Conservation (phyloP, 2,113 vertebrate genomes). For the Chionodraco myersi region DNA sequence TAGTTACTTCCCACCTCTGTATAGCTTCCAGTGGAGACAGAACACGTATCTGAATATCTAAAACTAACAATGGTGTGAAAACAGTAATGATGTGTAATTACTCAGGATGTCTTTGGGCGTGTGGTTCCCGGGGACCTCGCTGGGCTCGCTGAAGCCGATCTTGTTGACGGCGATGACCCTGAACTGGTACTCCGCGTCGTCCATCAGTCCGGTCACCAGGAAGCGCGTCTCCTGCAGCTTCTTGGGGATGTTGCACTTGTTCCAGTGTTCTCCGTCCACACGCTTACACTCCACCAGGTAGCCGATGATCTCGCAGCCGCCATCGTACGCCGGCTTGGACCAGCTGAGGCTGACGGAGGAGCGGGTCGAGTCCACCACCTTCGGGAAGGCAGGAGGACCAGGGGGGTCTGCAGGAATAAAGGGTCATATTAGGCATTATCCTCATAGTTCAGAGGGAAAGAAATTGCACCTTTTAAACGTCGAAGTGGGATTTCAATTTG, state of each 20-base stretch:
- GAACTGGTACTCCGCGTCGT: conserved; percentile 94
- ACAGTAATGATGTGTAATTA: too few species aligned
- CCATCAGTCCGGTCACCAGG: conserved; percentile 89
- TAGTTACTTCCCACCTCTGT: too few species aligned
- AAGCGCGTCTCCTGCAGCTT: conserved; percentile 92
- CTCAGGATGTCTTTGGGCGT: conserved; percentile 92
- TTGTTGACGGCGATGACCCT: conserved; percentile 94
- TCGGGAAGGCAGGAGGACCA: conserved; percentile 96
- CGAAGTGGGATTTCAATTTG: too few species aligned
- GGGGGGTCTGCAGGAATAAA: conserved; percentile 89
- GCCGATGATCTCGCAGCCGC: conserved; percentile 96
- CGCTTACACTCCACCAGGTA: conserved; percentile 95
- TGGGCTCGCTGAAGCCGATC: conserved; percentile 96
- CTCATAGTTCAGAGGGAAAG: background rate
- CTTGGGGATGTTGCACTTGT: conserved; percentile 94
- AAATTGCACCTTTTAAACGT: background rate
- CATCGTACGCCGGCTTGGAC: conserved; percentile 97
- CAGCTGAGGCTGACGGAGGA: conserved; percentile 93
- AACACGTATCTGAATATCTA: too few species aligned
- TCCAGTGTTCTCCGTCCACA: conserved; percentile 91
- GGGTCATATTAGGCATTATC: background rate
- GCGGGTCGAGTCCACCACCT: conserved; percentile 93
- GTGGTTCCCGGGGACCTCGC: conserved; percentile 95
- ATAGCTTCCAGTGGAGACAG: too few species aligned
- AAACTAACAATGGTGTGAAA: too few species aligned